Conservation (phyloP, 2,888 invertebrate species). For the Phytoseiulus persimilis region DNA sequence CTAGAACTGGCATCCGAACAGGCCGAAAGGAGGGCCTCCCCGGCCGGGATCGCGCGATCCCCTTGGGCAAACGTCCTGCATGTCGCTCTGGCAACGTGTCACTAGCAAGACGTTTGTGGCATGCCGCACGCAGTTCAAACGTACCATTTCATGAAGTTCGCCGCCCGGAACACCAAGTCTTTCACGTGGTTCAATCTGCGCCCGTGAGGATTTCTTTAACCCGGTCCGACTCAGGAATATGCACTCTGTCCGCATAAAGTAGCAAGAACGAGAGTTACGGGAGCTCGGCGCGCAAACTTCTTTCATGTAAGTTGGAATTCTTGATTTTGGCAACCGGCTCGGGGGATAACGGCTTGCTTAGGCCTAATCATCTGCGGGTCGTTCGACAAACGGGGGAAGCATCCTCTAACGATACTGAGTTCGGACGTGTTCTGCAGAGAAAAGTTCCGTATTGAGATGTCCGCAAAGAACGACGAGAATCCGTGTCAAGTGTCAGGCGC, state of each 20-base stretch:
- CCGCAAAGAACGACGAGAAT: too few species aligned
- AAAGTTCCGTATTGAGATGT: too few species aligned
- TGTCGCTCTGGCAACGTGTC: neutral
- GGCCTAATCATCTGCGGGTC: neutral
- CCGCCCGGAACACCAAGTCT: neutral
- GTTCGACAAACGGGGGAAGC: too few species aligned
- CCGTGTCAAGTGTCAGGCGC: too few species aligned
- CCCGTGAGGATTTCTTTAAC: neutral
- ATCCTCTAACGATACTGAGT: too few species aligned
- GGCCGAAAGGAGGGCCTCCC: too few species aligned
- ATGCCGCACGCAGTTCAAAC: neutral
- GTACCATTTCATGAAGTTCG: neutral
- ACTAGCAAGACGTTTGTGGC: neutral
- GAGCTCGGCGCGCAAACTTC: neutral
- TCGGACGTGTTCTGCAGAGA: too few species aligned
- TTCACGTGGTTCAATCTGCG: neutral
- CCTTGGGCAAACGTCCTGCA: neutral
- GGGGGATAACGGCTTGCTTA: neutral
- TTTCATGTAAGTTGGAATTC: neutral
- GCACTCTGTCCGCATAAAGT: neutral
- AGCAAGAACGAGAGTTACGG: neutral
- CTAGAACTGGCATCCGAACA: too few species aligned
- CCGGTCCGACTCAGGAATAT: neutral
- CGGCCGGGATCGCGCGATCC: too few species aligned
- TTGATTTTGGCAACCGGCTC: neutral